Base-by-base conservation (phyloP, 2,888 invertebrate species). In the Baronia brevicornis region DNA sequence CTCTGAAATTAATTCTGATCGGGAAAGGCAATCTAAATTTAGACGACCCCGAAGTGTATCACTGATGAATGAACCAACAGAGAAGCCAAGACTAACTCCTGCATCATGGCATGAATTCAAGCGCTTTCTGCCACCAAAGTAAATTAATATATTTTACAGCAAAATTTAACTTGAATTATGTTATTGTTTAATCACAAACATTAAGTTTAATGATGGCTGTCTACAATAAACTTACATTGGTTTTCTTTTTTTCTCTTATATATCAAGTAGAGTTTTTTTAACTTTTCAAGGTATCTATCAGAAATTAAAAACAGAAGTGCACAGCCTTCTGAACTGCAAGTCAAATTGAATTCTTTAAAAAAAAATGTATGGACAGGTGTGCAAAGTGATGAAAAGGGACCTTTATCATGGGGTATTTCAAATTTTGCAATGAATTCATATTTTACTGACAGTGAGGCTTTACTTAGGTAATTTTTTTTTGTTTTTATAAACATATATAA, bases 301-400 rank as follows among this genome's bases (percentile, higher is more conserved):
- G 80, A 87, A 48, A 58, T 70, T 28, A 84, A 71, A 47, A 67
- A 44, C 31, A 67, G 72, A 53, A 70, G 66, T 38, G 60, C 62
- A 33, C 87, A 88, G 52, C 71, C 87, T 14, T 68, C 86, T 26
- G 89, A 90, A 53, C 79, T 90, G 23, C 90, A 91, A 67, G 86
- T 91, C 4, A 91, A 90, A 60, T 64, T 93, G 3, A 85, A 85
- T 38, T 86, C 90, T 1, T 59, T 93, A 13, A 90, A 89, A 55
- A 90, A 89, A 60, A 90, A 90, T 68, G 85, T 93, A 25, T 93
- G 93, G 93, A 90, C 89, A 2, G 92, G 92, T 3, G 66, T 86
- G 13, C 75, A 74, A 46, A 70, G 37, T 47, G 85, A 75, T 43
- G 75, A 75, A 11, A 86, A 79, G 51, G 79, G 74, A 26, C 90